Base-by-base conservation (phyloP, 2,888 invertebrate species). In the Drepanosiphum platanoidis region DNA sequence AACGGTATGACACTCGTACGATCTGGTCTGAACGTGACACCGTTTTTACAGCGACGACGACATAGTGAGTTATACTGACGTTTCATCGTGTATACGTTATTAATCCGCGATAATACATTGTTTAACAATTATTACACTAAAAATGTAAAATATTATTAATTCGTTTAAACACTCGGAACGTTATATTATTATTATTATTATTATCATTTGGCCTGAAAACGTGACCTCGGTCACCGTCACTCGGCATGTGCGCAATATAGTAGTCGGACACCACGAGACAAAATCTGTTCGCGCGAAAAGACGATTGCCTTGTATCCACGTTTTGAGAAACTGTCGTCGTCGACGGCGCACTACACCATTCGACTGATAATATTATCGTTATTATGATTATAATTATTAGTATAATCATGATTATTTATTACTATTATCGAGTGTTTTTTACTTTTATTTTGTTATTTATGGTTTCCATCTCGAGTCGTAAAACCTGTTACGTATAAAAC, bases 221-320 rank as follows among this genome's bases (percentile, higher is more conserved):
- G 3, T 72, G 27, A 52, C 74, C 74, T 46, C n/a, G 46, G 30
- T 46, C 22, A 46, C 13, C 13, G 30, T 46, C 22, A 46, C 13
- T 27, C 30, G 27, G 64, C n/a, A n/a, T n/a, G 46, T 22, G 32
- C 7, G 32, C 32, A 30, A 74, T 74, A 46, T 11, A 11, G 13
- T n/a, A 30, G 30, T 22, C 30, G 32, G 18, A 30, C n/a, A 58
- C 34, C 13, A n/a, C 36, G 22, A 52, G 61, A 77, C 36, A 4
- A 77, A 15, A 70, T 0, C 15, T 27, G 34, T 42, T 72, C 1
- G 18, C 42, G 46, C 13, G 18, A 70, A 80, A 68, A 80, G 80
- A 68, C 27, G 80, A 68, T 80, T 52, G 80, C 80, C 80, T 80
- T 80, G 80, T 70, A n/a, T 64, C 30, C 27, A 5, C n/a, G 27